Percentiles rank a stretch among this genome's conserved stretches.
Evolutionary conservation across 92 coral and sea anemone genomes (phyloP).

Genomic region (Virgularia gustaviana): DNA sequence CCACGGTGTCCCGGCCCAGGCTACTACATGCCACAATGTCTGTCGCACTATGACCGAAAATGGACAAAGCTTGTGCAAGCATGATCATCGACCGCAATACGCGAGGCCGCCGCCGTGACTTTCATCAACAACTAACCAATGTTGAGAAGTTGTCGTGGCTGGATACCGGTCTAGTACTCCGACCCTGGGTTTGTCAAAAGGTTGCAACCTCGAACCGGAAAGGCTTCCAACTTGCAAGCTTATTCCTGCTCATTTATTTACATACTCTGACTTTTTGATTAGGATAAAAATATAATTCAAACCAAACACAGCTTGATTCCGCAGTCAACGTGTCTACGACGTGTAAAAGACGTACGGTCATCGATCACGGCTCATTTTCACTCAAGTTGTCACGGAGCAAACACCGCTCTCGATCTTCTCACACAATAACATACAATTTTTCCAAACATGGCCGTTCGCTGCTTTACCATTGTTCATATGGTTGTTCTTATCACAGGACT

Average conservation of each 20-base stretch:
- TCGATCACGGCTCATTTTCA: slow-evolving; percentile 10
- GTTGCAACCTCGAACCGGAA: not conserved
- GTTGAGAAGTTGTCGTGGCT: not conserved
- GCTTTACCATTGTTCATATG: not conserved
- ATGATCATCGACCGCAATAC: no score
- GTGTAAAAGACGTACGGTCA: not conserved
- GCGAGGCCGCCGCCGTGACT: no score
- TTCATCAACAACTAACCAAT: no score
- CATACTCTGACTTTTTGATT: not conserved
- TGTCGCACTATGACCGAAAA: no score
- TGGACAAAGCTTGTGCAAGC: no score
- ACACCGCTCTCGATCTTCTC: not conserved
- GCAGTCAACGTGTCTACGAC: slow-evolving; percentile 17
- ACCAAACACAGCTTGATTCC: slow-evolving; percentile 9
- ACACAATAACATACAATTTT: not conserved
- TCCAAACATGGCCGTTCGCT: not conserved
- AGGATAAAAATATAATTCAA: not conserved
- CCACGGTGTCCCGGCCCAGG: no score
- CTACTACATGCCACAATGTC: no score
- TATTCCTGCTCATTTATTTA: slow-evolving; percentile 2
- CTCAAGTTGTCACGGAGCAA: not conserved
- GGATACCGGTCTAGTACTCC: no score
- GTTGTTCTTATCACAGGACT: no score
- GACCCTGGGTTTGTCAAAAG: no score
- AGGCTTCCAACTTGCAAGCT: not conserved